These are phyloP conservation scores for Tineola bisselliella DNA, from an alignment of 2,888 invertebrate genomes.

Conservation along the genomic window DNA sequence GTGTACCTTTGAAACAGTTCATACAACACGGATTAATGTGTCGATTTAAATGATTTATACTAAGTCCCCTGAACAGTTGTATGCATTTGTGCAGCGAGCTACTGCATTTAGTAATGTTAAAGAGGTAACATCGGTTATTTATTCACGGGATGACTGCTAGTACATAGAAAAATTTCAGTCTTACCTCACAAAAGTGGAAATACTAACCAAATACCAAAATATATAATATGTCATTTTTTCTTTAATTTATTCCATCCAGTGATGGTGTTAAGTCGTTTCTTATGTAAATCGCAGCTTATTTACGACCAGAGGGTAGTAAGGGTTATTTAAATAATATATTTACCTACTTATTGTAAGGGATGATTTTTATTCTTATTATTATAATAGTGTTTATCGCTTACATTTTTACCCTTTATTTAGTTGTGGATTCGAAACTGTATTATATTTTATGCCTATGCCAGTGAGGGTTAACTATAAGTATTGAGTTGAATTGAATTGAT, in stretches of 20 bases:
- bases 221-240: not conserved
- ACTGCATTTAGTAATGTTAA: not conserved
- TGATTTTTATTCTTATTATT: too few relatives aligned
- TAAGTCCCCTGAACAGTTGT: not conserved
- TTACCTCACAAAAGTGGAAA: too few relatives aligned
- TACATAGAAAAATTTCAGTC: too few relatives aligned
- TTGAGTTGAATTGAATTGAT: too few relatives aligned
- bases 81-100: not conserved
- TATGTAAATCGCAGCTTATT: not conserved
- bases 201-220: too few relatives aligned
- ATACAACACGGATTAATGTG: conserved; percentile 7
- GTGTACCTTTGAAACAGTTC: not conserved
- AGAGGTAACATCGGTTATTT: too few relatives aligned
- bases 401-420: too few relatives aligned
- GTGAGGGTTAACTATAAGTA: too few relatives aligned
- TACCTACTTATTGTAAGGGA: not conserved
- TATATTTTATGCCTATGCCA: too few relatives aligned
- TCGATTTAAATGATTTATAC: conserved; percentile 11
- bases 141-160: too few relatives aligned
- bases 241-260: not conserved
- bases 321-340: not conserved
- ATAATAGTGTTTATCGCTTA: too few relatives aligned
- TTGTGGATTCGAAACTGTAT: too few relatives aligned
- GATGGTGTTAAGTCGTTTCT: not conserved
- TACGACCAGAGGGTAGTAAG: not conserved